Base-by-base conservation (phyloP, 2,797 vertebrate genomes). In the Spinibarbus caldwelli region DNA sequence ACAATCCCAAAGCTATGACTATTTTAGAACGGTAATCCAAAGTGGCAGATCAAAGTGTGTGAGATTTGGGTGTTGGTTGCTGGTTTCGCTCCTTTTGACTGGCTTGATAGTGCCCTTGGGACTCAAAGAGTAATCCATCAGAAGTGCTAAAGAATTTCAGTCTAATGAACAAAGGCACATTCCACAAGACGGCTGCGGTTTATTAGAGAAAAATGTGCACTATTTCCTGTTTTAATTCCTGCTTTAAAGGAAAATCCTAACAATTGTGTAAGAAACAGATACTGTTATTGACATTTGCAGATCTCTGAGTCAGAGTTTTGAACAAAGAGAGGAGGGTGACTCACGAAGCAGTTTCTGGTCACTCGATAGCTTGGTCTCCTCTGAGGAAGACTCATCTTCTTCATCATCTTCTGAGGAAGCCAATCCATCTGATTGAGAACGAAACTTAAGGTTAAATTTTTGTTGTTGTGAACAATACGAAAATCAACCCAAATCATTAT, bases 351-450 rank as follows among this genome's bases (percentile, higher is more conserved):
- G 91, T 84, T 95, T 95, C 77, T 95, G 94, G 88, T 94, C 94
- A 84, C 93, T 94, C 83, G 94, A 90, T 85, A 92, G 93, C 91
- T 97, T 98, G 75, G 96, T 95, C 92, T 99, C 98, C 93, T 99
- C 98, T 0, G 97, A 99, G 4, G 98, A 99, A 88, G 98, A 99
- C 89, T 98, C 97, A 0, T 99, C 98, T 0, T 99, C 98, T 0
- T 99, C 98, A 0, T 99, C 98, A 43, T 96, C 96, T 49, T 99
- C 98, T 73, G 97, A 96, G 0, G 97, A 98, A 6, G 96, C 96
- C 54, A 96, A 92, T n/a, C 95, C 94, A 2, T 97, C 97, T 89
- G 77, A 8, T 94, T 94, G 95, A 91, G 1, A 84, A 90, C 68
- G 91, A 82, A 31, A 45, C 11, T 26, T 5, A 1, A 23, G 36